Percentiles rank a stretch among this genome's conserved stretches.
Conservation (phyloP, 2,888 invertebrate species). For the Gibbula magus region DNA sequence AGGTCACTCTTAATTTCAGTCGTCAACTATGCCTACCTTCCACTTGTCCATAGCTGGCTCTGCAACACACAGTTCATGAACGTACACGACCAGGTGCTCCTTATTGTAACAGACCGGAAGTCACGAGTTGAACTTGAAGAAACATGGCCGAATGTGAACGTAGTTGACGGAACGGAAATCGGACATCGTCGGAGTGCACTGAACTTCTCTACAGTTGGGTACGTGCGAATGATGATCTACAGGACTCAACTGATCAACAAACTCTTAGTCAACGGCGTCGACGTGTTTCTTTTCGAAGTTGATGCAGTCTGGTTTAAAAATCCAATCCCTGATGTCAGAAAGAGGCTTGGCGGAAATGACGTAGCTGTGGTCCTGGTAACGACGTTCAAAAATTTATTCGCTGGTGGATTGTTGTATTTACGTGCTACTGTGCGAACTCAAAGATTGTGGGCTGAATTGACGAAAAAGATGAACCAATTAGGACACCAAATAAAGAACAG, state of each 20-base stretch:
- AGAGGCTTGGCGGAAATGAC: conserved; percentile 37
- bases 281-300: conserved; percentile 58
- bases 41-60: conserved; percentile 56
- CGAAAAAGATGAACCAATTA: conserved; percentile 42
- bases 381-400: conserved; percentile 34
- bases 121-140: conserved; percentile 45
- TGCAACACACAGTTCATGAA: conserved; percentile 58
- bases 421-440: conserved; percentile 46
- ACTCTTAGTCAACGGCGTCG: conserved; percentile 44
- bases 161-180: conserved; percentile 40
- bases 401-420: conserved; percentile 57
- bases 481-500: conserved; percentile 40
- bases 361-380: conserved; percentile 49
- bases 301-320: conserved; percentile 58
- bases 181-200: conserved; percentile 44
- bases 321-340: conserved; percentile 46
- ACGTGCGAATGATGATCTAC: conserved; percentile 55
- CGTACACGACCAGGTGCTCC: conserved; percentile 52
- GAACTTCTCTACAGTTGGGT: conserved; percentile 56
- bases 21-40: conserved; percentile 56
- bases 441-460: conserved; percentile 49
- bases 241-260: conserved; percentile 48
- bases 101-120: conserved; percentile 53
- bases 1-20: conserved; percentile 50
- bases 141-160: conserved; percentile 54